Percentiles rank a stretch among this genome's conserved stretches.
phyloP scores from a whole-genome alignment of 1,140 invertebrate species.

The Maniola jurtina region DNA sequence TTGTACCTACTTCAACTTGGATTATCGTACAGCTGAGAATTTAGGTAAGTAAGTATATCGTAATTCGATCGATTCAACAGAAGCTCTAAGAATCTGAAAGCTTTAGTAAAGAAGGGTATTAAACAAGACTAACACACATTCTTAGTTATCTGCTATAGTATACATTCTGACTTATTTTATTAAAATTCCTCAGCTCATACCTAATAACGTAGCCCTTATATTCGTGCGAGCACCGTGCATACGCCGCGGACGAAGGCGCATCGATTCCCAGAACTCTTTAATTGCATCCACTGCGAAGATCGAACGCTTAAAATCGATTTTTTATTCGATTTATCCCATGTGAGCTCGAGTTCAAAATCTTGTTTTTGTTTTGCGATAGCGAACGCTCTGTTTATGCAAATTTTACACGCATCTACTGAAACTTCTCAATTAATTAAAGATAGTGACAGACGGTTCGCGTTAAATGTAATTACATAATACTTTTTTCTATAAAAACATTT shows the following conservation, averaged over 20 bases:
- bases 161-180: conserved; percentile 9
- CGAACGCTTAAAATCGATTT: conserved; percentile 77
- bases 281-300: conserved; percentile 73
- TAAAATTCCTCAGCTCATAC: conserved; percentile 25
- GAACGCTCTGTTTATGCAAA: conserved; percentile 75
- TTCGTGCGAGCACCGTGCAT: conserved; percentile 52
- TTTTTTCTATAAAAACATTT: too few species aligned
- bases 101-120: too few species aligned
- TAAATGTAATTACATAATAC: conserved; percentile 25
- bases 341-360: conserved; percentile 60
- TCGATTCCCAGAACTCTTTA: conserved; percentile 72
- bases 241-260: conserved; percentile 39
- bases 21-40: too few species aligned
- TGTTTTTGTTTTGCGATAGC: conserved; percentile 68
- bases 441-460: conserved; percentile 38
- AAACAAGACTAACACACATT: too few species aligned
- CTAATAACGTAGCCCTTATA: conserved; percentile 38
- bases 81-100: too few species aligned
- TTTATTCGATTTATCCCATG: conserved; percentile 74
- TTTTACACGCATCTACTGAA: conserved; percentile 73
- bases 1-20: too few species aligned
- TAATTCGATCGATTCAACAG: too few species aligned
- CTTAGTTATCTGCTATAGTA: not conserved
- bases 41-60: too few species aligned
- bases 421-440: conserved; percentile 75